These are phyloP conservation scores for Halcyon smyrnensis DNA, from an alignment of 2,797 vertebrate species.

Conservation along the genomic window DNA sequence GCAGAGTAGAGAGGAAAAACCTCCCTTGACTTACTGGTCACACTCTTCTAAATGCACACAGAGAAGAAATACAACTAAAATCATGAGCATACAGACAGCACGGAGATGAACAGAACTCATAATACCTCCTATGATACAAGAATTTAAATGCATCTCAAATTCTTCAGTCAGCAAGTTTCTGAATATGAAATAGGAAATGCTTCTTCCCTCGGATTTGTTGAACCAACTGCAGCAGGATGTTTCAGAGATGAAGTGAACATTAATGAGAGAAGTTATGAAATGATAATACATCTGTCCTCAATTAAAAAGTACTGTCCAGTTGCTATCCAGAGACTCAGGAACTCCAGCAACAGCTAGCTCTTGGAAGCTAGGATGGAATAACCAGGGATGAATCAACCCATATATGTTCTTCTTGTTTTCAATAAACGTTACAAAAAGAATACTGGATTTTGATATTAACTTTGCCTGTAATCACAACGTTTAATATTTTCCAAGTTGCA, in stretches of 20 bases:
- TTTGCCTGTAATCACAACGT: not conserved
- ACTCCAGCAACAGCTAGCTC: not conserved
- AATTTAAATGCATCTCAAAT: not conserved
- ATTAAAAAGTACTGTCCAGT: not conserved
- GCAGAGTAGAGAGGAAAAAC: not conserved
- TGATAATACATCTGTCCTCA: not conserved
- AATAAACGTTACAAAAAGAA: not conserved
- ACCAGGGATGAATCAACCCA: not conserved
- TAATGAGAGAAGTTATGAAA: not conserved
- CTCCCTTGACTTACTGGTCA: not conserved
- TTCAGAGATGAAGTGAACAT: not conserved
- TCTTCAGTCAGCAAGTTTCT: not conserved
- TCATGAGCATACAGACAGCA: not conserved
- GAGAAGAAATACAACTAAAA: not conserved
- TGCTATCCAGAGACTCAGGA: not conserved
- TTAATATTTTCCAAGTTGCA: not conserved
- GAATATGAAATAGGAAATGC: not conserved
- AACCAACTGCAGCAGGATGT: not conserved
- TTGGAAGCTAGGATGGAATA: not conserved
- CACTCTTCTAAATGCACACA: not conserved
- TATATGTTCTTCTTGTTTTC: not conserved
- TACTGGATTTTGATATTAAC: not conserved
- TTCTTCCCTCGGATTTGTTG: not conserved
- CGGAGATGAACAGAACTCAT: rapidly evolving
- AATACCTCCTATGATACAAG: rapidly evolving